Percentiles rank a stretch among this genome's conserved stretches.
These are phyloP conservation scores for Gavia stellata DNA, from an alignment of 2,113 vertebrate species.

Conservation along the genomic window DNA sequence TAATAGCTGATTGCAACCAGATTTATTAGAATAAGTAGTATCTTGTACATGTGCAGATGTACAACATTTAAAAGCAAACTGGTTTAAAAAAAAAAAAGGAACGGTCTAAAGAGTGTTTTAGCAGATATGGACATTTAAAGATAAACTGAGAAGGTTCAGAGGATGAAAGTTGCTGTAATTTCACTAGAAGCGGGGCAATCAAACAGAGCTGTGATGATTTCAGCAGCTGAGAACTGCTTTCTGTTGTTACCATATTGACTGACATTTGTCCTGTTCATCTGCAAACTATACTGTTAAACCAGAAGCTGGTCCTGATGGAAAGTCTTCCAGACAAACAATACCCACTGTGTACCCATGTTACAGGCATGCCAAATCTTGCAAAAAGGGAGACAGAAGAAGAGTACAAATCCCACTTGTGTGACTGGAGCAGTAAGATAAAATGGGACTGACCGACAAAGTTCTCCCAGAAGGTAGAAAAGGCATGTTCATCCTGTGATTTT, in stretches of 20 bases:
- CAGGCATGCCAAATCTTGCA: background rate
- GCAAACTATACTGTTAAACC: background rate
- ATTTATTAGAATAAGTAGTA: background rate
- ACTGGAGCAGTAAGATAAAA: background rate
- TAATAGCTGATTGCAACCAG: background rate
- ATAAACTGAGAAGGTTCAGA: background rate
- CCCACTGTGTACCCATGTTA: background rate
- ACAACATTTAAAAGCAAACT: background rate
- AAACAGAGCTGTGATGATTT: background rate
- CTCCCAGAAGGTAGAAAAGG: background rate
- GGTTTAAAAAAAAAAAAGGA: background rate
- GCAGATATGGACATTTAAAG: background rate
- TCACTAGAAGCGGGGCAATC: background rate
- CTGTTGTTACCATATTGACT: background rate
- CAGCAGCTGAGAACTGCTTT: background rate
- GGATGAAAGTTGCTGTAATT: background rate
- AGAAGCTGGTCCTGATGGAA: background rate
- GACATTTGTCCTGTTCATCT: background rate
- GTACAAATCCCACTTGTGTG: background rate
- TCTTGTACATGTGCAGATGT: background rate
- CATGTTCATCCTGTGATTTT: background rate
- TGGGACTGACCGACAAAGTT: background rate
- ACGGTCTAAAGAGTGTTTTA: background rate
- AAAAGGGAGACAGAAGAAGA: background rate
- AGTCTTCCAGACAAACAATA: background rate